Evolutionary conservation across 2,888 invertebrate species (phyloP), one percentile per base, ranked within the genome.

Genomic region (Erebia aethiops): DNA sequence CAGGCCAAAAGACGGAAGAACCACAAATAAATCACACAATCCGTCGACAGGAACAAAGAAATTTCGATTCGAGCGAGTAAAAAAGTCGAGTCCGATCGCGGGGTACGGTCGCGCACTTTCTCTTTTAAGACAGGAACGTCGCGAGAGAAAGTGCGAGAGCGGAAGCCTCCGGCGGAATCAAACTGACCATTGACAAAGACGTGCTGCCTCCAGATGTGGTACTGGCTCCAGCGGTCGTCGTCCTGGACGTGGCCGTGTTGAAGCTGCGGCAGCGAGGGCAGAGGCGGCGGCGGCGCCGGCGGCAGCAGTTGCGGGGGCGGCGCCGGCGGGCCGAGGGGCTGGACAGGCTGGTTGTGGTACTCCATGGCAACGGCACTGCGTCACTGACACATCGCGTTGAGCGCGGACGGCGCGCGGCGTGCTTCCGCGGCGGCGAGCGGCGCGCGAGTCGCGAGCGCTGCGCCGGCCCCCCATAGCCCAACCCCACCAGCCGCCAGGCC

Each of bases 161-260:
- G 81, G 78, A 78, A 81, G 80, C 74, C 71, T 74, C 75, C 73
- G 75, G 74, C 75, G 75, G 71, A 43, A 9, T 11, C 71, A 77
- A 80, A 91, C 95, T 94, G 95, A 96, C 96, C 96, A 90, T 96
- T 96, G 90, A 96, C 95, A 87, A 96, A 96, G 86, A 96, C 96
- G 87, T 96, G 96, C 88, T 96, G 96, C 81, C 96, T 94, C 96
- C 96, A 96, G 78, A 96, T 94, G 88, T 96, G 96, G 87, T 96
- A 96, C 92, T 96, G 96, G 79, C 95, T 95, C 96, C 96, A 96
- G 84, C 94, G 95, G 87, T 93, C 95, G 85, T 94, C 95, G 81
- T 94, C 95, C 83, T 94, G 94, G 71, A 94, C 93, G 80, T 95
- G 94, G 92, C 93, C 94, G 86, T 95, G 94, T 82, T 95, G 95